Percentiles rank a stretch among this genome's conserved stretches.
These are phyloP conservation scores for Imbricaverruca yamaguchii DNA, from an alignment of 2,888 invertebrate genomes.

Conservation along the genomic window DNA sequence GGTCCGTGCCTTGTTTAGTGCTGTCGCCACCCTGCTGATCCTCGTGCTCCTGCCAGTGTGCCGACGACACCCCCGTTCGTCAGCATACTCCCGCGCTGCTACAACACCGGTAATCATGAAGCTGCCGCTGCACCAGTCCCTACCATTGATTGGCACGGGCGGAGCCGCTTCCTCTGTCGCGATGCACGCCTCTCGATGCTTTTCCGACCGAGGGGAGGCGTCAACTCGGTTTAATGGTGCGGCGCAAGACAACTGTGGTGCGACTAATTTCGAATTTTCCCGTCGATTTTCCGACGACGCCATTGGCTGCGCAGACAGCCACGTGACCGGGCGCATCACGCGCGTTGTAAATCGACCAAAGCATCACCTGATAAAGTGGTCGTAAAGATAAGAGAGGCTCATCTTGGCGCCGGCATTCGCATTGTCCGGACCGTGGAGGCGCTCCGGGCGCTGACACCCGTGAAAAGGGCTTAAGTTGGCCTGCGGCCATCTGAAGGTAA, in stretches of 20 bases:
- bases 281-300: slow-evolving; percentile 15
- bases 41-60: no score
- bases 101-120: slow-evolving; percentile 14
- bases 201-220: not conserved
- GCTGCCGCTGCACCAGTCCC: not conserved
- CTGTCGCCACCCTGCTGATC: no score
- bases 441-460: not conserved
- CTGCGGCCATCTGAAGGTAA: not conserved
- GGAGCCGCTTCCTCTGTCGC: not conserved
- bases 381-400: slow-evolving; percentile 21
- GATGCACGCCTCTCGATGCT: not conserved
- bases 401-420: slow-evolving; percentile 19
- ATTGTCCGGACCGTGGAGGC: not conserved
- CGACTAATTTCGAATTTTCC: slow-evolving; percentile 24
- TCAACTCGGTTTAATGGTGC: slow-evolving; percentile 17
- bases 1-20: no score
- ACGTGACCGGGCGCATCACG: slow-evolving; percentile 20
- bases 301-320: slow-evolving; percentile 18
- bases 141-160: slow-evolving; percentile 1
- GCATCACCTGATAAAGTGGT: slow-evolving; percentile 22
- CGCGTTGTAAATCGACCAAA: slow-evolving; percentile 22
- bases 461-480: not conserved
- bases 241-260: slow-evolving; percentile 18
- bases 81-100: not conserved
- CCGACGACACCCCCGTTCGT: no score